Percentiles rank a stretch among this genome's conserved stretches.
phyloP scores from a whole-genome alignment of 2,113 vertebrate species.

The Nesoenas mayeri region DNA sequence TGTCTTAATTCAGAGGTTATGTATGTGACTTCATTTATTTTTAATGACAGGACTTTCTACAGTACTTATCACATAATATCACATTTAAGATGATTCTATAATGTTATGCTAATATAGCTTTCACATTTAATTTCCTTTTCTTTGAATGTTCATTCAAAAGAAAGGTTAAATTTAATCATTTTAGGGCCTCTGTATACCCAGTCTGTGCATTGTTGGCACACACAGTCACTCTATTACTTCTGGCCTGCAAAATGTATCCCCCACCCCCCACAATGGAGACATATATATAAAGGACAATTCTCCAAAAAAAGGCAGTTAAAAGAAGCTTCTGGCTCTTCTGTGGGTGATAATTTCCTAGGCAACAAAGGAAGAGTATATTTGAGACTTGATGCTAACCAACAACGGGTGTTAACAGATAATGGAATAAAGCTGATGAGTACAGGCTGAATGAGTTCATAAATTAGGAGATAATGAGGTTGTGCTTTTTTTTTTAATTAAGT shows the following conservation, averaged over 20 bases:
- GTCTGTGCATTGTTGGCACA: neutral
- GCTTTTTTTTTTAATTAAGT: slow-evolving; percentile 16
- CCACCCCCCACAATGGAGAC: neutral
- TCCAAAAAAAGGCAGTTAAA: neutral
- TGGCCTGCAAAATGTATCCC: neutral
- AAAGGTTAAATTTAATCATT: neutral
- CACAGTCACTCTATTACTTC: neutral
- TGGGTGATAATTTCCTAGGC: slow-evolving; percentile 67
- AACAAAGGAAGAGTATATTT: slow-evolving; percentile 43
- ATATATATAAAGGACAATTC: neutral
- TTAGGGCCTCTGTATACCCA: neutral
- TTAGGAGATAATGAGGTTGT: neutral
- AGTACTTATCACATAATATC: neutral
- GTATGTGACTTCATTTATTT: neutral
- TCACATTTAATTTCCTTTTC: slow-evolving; percentile 21
- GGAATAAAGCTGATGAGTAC: neutral
- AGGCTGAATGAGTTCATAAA: slow-evolving; percentile 42
- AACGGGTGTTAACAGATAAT: slow-evolving; percentile 28
- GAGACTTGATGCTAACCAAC: slow-evolving; percentile 35
- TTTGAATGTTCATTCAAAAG: neutral
- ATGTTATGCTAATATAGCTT: neutral
- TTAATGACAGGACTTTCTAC: neutral
- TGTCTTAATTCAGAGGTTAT: neutral
- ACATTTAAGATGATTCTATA: neutral
- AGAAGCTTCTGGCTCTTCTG: slow-evolving; percentile 33